Evolutionary conservation across 2,888 invertebrate genomes (phyloP).

Genomic region (Stenodema calcarata): DNA sequence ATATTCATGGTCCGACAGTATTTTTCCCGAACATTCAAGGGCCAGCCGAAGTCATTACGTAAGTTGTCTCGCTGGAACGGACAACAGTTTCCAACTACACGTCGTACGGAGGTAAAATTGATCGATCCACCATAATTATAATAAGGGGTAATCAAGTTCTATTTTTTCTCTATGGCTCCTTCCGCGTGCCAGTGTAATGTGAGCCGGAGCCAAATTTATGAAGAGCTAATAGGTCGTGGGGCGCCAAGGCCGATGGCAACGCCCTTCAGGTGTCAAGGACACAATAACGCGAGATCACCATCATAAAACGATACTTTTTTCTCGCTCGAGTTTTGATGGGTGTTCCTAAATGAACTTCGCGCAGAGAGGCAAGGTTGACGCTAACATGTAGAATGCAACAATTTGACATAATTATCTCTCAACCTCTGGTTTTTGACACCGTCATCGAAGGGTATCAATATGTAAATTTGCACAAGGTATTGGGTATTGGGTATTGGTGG

Average conservation of each 20-base stretch:
- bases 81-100: background rate
- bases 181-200: background rate
- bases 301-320: background rate
- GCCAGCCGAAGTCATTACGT: background rate
- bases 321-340: background rate
- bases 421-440: too few relatives aligned
- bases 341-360: background rate
- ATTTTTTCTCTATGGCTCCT: background rate
- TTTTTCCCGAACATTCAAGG: background rate
- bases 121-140: background rate
- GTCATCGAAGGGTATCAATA: too few relatives aligned
- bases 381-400: background rate
- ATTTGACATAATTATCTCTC: too few relatives aligned
- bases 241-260: background rate
- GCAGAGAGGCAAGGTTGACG: background rate
- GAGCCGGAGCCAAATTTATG: background rate
- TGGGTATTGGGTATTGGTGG: too few relatives aligned
- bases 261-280: background rate
- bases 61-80: background rate
- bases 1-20: background rate
- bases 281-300: background rate
- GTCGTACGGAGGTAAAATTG: background rate
- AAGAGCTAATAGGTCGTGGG: background rate
- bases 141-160: background rate
- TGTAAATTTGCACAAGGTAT: too few relatives aligned